Percentiles rank a stretch among this genome's conserved stretches.
These are phyloP conservation scores for Rhizomys pruinosus DNA, from an alignment of 2,113 vertebrate genomes.

Conservation along the genomic window DNA sequence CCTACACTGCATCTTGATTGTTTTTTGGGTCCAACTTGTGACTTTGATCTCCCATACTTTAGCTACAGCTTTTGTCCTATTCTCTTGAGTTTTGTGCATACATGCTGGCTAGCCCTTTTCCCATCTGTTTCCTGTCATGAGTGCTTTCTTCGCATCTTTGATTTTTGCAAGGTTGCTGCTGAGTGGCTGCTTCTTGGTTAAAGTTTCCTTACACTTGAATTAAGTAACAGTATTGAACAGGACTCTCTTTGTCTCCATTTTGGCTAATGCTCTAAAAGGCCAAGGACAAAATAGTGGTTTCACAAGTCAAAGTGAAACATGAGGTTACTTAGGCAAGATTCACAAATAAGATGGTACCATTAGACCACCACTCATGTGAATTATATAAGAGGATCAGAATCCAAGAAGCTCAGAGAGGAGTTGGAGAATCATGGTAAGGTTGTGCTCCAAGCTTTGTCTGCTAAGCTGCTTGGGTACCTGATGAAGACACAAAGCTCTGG, in stretches of 20 bases:
- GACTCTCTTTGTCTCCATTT: not conserved
- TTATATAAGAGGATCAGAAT: not conserved
- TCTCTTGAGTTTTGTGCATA: slow-evolving; percentile 3
- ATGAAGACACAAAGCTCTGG: not conserved
- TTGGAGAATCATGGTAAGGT: not conserved
- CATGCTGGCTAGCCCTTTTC: not conserved
- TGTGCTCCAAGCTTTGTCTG: not conserved
- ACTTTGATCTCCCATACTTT: slow-evolving; percentile 9
- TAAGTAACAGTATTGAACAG: not conserved
- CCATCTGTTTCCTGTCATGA: slow-evolving; percentile 28
- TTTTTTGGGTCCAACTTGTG: not conserved
- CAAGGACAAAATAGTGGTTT: not conserved
- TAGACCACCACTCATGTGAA: not conserved
- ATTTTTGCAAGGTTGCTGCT: slow-evolving; percentile 27
- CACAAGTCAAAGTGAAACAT: not conserved
- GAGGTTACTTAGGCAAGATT: not conserved
- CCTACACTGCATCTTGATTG: not conserved
- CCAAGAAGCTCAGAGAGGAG: slow-evolving; percentile 12
- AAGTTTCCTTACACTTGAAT: slow-evolving; percentile 20
- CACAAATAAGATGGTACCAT: not conserved
- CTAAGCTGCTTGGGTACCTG: not conserved
- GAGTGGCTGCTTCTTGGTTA: slow-evolving; percentile 30
- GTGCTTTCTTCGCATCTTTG: slow-evolving; percentile 14
- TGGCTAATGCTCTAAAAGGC: not conserved
- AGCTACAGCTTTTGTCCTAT: not conserved